phyloP scores from a whole-genome alignment of 2,113 vertebrate species.

The Corynorhinus townsendii region DNA sequence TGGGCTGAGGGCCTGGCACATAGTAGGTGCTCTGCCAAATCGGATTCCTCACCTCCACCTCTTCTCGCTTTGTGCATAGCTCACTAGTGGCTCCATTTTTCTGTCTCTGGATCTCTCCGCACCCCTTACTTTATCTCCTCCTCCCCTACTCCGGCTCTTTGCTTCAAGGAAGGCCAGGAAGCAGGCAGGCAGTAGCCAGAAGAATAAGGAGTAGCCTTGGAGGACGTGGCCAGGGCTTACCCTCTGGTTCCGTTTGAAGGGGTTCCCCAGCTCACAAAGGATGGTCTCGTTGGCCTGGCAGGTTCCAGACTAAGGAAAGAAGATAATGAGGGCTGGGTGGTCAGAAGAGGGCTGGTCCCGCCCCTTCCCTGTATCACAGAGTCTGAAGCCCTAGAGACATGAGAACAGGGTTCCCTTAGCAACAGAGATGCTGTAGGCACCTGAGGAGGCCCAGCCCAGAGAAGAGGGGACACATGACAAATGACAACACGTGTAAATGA shows the following conservation, averaged over 20 bases:
- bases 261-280: conserved; percentile 92
- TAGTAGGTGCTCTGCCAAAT: background rate
- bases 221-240: conserved; percentile 73
- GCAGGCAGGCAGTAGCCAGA: background rate
- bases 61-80: background rate
- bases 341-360: background rate
- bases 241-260: conserved; percentile 87
- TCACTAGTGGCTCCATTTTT: background rate
- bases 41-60: background rate
- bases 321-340: background rate
- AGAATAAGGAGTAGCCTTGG: background rate
- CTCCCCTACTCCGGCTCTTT: background rate
- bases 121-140: background rate
- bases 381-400: background rate
- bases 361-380: background rate
- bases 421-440: background rate
- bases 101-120: background rate
- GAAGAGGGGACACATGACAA: background rate
- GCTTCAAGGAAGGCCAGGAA: background rate
- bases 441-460: background rate
- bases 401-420: background rate
- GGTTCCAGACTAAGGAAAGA: conserved; percentile 68
- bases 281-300: conserved; percentile 76
- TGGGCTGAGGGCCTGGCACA: background rate
- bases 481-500: background rate